Evolutionary conservation across 2,888 invertebrate species (phyloP), one percentile per base, ranked within the genome.

Genomic region (Ariolimax columbianus): DNA sequence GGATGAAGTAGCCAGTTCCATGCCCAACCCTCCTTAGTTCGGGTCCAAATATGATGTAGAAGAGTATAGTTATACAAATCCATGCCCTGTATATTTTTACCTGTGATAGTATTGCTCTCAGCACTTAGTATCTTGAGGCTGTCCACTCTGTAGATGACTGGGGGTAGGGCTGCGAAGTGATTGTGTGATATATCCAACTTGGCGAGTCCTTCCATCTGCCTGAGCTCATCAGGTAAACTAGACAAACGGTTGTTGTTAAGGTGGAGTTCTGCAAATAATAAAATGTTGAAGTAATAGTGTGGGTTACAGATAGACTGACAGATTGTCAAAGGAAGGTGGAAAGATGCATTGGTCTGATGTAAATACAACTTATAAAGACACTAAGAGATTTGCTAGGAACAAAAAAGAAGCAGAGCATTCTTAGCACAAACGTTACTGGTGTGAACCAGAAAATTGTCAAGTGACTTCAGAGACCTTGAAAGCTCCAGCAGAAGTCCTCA

Each of bases 151-250:
- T 90, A 91, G 11, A 92, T 82, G 33, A 88, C 88, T 9, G 84
- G 68, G 33, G 92, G 92, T 55, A 92, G 78, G n/a, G 77, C 82
- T 73, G 90, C 87, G 40, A 92, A 90, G 9, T 88, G 88, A 79
- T 92, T 92, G 68, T 86, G 84, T 14, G 91, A 91, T 40, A 92
- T 87, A 84, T 92, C 90, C 36, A 92, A 85, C 19, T 86, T 77
- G 17, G 88, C 86, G 59, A 92, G 85, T 17, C 89, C 89, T 47
- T 88, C 86, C n/a, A 92, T 78, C 17, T 88, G 85, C 33, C 83
- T 77, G 38, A 92, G 79, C 78, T 92, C 91, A 38, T 90, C 91
- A 47, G 92, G 92, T 9, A 92, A 87, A 68, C 86, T 85, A 23
- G 84, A 85, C 43, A 92, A 79, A n/a, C 87, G 88, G 86, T 92